Evolutionary conservation across 2,888 invertebrate species (phyloP).

Genomic region (Nomada goodeniana): DNA sequence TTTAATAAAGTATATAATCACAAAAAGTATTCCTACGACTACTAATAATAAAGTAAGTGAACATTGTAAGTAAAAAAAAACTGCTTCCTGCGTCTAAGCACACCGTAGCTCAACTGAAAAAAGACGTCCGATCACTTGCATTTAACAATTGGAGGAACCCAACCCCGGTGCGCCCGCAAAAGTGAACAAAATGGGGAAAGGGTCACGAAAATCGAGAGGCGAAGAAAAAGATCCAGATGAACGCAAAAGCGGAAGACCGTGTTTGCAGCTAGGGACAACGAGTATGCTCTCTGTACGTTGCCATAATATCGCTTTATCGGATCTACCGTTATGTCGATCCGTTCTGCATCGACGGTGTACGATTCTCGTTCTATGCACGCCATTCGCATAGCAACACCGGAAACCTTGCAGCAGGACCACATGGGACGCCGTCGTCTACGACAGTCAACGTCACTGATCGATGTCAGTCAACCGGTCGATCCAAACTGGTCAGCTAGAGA

Average conservation of each 20-base stretch:
- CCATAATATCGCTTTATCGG: slow-evolving; percentile 71
- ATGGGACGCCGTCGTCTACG: slow-evolving; percentile 36
- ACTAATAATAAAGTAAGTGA: too few relatives aligned
- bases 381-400: slow-evolving; percentile 71
- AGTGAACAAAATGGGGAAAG: background rate
- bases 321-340: slow-evolving; percentile 78
- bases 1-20: too few relatives aligned
- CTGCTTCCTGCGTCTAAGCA: too few relatives aligned
- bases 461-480: slow-evolving; percentile 56
- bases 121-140: background rate
- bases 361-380: slow-evolving; percentile 47
- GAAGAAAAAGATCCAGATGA: background rate
- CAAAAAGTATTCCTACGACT: too few relatives aligned
- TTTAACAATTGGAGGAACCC: too few relatives aligned
- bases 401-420: slow-evolving; percentile 60
- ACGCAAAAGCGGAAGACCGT: slow-evolving; percentile 33
- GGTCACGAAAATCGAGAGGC: background rate
- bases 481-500: slow-evolving; percentile 44
- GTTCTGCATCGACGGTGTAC: slow-evolving; percentile 73
- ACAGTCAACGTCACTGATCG: slow-evolving; percentile 62
- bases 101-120: slow-evolving; percentile 15
- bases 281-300: slow-evolving; percentile 35
- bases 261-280: slow-evolving; percentile 42
- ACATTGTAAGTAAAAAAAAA: too few relatives aligned
- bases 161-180: background rate